Evolutionary conservation across 1,140 invertebrate genomes (phyloP).

Genomic region (Solenopsis invicta): DNA sequence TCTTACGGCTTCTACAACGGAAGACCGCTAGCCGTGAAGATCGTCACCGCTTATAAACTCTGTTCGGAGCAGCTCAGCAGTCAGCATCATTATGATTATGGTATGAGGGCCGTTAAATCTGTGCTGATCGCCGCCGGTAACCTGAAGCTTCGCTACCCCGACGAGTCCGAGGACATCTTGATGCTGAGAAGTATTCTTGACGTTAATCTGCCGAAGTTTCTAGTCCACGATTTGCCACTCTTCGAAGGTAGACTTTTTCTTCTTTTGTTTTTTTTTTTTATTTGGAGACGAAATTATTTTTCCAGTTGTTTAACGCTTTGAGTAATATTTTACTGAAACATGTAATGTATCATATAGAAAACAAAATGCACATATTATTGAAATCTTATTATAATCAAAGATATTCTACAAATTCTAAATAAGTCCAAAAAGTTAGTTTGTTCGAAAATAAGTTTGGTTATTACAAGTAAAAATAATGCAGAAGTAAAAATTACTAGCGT

Average conservation of each 20-base stretch:
- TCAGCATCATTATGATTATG: constrained; percentile 98
- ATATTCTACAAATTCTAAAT: too few species aligned
- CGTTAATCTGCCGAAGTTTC: constrained; percentile 97
- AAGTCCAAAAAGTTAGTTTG: too few species aligned
- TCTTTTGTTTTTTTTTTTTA: neutral
- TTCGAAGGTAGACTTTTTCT: constrained; percentile 88
- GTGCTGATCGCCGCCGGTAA: constrained; percentile 96
- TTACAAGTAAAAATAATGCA: too few species aligned
- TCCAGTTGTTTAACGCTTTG: neutral
- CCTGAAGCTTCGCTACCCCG: constrained; percentile 95
- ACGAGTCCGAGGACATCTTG: constrained; percentile 93
- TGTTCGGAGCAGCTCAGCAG: constrained; percentile 98
- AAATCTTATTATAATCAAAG: neutral
- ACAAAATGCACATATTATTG: neutral
- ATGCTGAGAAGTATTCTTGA: constrained; percentile 96
- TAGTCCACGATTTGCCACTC: constrained; percentile 95
- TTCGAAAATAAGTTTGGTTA: too few species aligned
- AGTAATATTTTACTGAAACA: neutral
- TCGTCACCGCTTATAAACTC: constrained; percentile 96
- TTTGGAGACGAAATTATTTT: neutral
- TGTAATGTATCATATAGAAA: neutral
- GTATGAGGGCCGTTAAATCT: constrained; percentile 95
- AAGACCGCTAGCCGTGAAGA: constrained; percentile 95
- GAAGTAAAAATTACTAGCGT: too few species aligned
- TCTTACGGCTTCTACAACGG: constrained; percentile 97